These are phyloP conservation scores for Yponomeuta evonymella DNA, from an alignment of 2,888 invertebrate species.

Conservation along the genomic window DNA sequence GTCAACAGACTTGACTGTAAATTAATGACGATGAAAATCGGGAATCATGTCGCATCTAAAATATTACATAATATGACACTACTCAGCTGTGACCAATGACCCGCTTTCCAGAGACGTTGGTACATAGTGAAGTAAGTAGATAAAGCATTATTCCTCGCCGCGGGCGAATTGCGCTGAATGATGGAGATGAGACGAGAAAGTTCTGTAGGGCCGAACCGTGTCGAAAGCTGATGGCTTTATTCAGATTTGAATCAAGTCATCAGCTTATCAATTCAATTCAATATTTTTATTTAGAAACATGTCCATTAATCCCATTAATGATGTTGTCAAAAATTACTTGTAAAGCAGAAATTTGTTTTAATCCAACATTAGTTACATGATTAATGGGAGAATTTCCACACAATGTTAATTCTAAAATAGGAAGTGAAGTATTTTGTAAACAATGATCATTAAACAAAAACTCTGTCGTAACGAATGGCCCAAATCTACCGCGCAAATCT, in stretches of 20 bases:
- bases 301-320: background rate
- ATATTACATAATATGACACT: background rate
- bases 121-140: background rate
- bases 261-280: background rate
- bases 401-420: background rate
- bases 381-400: background rate
- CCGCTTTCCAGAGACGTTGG: background rate
- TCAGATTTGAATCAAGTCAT: background rate
- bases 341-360: too few species aligned
- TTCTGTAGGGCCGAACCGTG: background rate
- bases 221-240: background rate
- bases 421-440: background rate
- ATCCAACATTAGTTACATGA: background rate
- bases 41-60: background rate
- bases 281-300: too few species aligned
- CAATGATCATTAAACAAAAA: background rate
- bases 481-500: background rate
- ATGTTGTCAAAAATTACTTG: too few species aligned
- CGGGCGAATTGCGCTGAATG: background rate
- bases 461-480: background rate
- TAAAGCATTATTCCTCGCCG: background rate
- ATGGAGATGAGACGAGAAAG: slow-evolving; percentile 1
- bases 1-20: too few species aligned
- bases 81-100: background rate
- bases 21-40: background rate